Evolutionary conservation across 2,113 vertebrate species (phyloP), one percentile per base, ranked within the genome.

Genomic region (Hippocampus comes): DNA sequence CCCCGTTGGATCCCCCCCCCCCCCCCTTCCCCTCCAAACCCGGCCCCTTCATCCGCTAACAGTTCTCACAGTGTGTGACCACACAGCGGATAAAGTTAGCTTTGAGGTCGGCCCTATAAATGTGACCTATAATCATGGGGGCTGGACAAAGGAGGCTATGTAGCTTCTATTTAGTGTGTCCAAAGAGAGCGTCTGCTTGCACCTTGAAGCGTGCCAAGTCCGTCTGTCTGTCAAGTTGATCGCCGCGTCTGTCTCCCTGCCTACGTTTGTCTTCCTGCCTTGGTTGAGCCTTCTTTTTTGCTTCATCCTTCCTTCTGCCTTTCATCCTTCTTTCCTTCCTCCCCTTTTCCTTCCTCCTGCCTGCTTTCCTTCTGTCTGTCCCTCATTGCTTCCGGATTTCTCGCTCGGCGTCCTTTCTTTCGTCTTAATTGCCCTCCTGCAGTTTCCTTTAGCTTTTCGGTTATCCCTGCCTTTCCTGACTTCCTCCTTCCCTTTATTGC

Each of bases 111-210:
- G 82, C 74, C 49, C 21, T 78, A 67, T 63, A 70, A 75, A 70
- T 72, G 17, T 74, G 38, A 82, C 87, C 78, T 88, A 73, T 87
- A 91, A 92, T 93, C 88, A 91, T 86, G 82, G 78, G 81, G 91
- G 91, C 88, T 84, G 89, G 89, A 61, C 59, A 61, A 34, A 61
- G 12, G 6, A 18, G 15, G 82, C 82, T 15, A 80, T 78, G 80
- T 86, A 63, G 79, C 63, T 86, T 88, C 86, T 91, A 91, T 90
- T 89, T 91, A 91, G 85, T 81, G 71, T 81, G 73, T 75, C 63
- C 83, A 91, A 91, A 90, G 79, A 85, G 82, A 75, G 14, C 15
- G 23, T 59, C 3, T 9, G 25, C 23, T 23, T 14, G 77, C 73
- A 76, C 76, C 70, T 53, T 53, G 18, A 23, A 66, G 46, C n/a